Base-by-base conservation (phyloP, 1,140 invertebrate species). In the Lasaia peninsularis region DNA sequence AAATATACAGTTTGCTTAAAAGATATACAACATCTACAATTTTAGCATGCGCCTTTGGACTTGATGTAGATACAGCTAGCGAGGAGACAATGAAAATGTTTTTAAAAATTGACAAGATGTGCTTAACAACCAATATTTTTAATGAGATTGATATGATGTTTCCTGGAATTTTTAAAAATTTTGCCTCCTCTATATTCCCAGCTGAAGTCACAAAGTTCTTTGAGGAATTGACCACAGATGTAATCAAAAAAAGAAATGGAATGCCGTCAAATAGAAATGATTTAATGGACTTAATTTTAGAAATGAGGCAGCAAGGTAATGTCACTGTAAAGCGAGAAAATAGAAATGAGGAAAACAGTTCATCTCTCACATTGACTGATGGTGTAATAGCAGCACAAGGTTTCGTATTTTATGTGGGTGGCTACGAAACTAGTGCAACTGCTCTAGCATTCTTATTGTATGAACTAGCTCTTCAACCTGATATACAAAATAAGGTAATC, bases 41-140 rank as follows among this genome's bases (percentile, higher is more conserved):
- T 20, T 82, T 88, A 10, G 84, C 81, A 1, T 91, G 89, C 58
- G 91, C 91, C 10, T 92, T 92, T 63, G 92, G 91, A 2, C 61
- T 92, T 9, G 81, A 91, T 49, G 85, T 88, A 14, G 89, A 92
- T 59, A 59, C 51, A 63, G 10, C 40, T 44, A 52, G 48, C 32
- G 9, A 14, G 35, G 18, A 33, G 59, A 16, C 60, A 44, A 56
- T 62, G 7, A 33, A 12, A 12, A n/a, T 16, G 11, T 31, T 52
- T 6, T 32, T 32, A 12, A 35, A 56, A 33, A 51, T 71, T 6
- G 65, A 69, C 12, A 51, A 51, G 14, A 16, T 55, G 9, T 31
- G 65, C 1, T 65, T 71, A 7, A 59, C 14, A 16, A 35, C 10
- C 11, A 51, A 64, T 10, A 33, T 63, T 52, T 49, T 28, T 21